Conservation (phyloP, 64 coral and sea anemone genomes). For the Montipora cactus region DNA sequence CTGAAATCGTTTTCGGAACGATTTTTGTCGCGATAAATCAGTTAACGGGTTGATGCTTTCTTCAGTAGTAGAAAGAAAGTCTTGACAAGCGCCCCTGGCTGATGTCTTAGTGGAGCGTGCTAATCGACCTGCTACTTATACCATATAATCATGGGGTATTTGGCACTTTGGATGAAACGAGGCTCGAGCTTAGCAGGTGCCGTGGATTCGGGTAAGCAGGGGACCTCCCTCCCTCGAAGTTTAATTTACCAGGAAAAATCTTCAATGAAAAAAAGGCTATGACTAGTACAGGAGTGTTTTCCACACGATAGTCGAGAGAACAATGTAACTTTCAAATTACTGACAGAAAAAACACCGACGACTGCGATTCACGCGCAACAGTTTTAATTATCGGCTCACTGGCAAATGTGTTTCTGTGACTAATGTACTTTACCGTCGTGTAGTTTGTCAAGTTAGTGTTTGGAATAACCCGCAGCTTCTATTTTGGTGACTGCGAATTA, state of each 20-base stretch:
- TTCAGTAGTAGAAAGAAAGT: neutral
- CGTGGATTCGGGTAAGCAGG: neutral
- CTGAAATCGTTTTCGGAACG: neutral
- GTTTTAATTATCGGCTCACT: neutral
- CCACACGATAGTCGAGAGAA: neutral
- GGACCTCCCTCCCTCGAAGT: constrained; percentile 16
- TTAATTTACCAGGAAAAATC: constrained; percentile 20
- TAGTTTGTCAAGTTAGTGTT: neutral
- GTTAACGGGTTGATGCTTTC: neutral
- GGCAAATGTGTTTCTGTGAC: neutral
- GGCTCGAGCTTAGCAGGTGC: constrained; percentile 9
- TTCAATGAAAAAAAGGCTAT: neutral
- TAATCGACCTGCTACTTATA: neutral
- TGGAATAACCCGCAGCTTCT: neutral
- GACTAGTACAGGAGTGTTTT: neutral
- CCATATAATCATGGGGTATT: neutral
- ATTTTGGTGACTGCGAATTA: constrained; percentile 21
- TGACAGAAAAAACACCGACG: neutral
- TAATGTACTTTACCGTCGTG: constrained; percentile 3
- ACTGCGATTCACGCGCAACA: neutral
- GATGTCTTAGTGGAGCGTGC: neutral
- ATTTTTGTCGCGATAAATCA: neutral
- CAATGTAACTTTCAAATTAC: neutral
- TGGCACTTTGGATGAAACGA: neutral
- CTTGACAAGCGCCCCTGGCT: too few species aligned